Evolutionary conservation across 2,888 invertebrate species (phyloP).

Genomic region (Athalia cordata): DNA sequence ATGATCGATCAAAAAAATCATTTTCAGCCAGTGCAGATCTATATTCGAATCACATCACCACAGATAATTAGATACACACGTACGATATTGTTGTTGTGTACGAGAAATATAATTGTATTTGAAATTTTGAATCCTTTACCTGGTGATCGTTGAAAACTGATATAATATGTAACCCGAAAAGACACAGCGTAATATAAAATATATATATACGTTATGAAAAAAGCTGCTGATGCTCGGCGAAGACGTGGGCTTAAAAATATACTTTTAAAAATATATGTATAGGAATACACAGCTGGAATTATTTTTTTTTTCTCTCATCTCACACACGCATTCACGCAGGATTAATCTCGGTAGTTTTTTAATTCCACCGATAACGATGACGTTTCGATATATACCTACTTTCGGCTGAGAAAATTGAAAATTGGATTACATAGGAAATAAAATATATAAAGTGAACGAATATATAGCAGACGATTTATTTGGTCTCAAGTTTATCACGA

Average conservation of each 20-base stretch:
- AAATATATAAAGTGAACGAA: no score
- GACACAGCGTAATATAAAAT: not conserved
- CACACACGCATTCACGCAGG: not conserved
- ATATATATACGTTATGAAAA: constrained; percentile 22
- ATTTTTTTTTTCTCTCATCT: constrained; percentile 30
- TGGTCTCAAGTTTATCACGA: not conserved
- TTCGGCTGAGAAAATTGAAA: not conserved
- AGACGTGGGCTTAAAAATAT: constrained; percentile 34
- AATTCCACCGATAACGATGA: no score
- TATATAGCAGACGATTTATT: no score
- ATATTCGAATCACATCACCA: not conserved
- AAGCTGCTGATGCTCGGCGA: constrained; percentile 18
- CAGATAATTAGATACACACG: no score
- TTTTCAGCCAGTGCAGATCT: not conserved
- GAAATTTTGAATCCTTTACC: no score
- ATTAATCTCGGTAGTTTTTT: not conserved
- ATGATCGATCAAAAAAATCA: no score
- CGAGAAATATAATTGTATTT: not conserved
- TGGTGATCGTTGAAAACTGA: not conserved
- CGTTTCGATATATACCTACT: not conserved
- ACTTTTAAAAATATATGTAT: constrained; percentile 42
- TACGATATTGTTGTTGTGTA: no score
- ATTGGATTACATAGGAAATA: no score
- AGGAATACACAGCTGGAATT: constrained; percentile 19
- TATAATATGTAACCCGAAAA: not conserved